A percentile compares a stretch with the other conserved stretches of the same genome.
Conservation (phyloP, 2,888 invertebrate species). For the Pyrgus malvae region DNA sequence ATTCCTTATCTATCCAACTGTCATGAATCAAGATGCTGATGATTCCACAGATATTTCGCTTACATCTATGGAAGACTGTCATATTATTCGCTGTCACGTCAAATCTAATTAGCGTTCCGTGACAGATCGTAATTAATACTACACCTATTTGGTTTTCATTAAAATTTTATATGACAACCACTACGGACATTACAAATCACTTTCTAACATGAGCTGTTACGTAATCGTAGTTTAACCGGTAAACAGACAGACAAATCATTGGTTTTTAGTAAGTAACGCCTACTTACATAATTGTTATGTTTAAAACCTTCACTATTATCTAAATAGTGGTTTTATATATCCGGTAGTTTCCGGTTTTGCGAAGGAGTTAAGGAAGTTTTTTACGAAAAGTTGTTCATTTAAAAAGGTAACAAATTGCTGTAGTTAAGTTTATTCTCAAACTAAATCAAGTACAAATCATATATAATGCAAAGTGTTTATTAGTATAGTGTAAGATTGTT, state of each 20-base stretch:
- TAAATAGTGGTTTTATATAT: neutral
- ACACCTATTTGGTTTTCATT: slow-evolving; percentile 10
- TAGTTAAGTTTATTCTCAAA: no score
- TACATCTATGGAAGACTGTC: no score
- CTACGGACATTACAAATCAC: slow-evolving; percentile 14
- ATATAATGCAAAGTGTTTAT: no score
- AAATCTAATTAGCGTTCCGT: slow-evolving; percentile 12
- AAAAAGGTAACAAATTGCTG: no score
- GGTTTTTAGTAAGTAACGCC: slow-evolving; percentile 11
- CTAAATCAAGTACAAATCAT: no score
- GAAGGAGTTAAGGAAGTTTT: no score
- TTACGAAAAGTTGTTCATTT: neutral
- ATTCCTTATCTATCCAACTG: neutral
- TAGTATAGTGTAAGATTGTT: no score
- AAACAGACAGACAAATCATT: slow-evolving; percentile 3
- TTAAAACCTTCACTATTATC: slow-evolving; percentile 1
- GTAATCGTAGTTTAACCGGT: slow-evolving; percentile 1
- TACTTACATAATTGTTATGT: slow-evolving; percentile 13
- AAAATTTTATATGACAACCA: slow-evolving; percentile 18
- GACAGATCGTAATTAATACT: slow-evolving; percentile 12
- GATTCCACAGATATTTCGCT: no score
- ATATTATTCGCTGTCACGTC: slow-evolving; percentile 1
- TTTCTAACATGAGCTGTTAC: slow-evolving; percentile 19
- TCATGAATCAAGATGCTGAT: slow-evolving; percentile 1
- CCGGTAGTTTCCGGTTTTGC: neutral